phyloP scores from a whole-genome alignment of 2,888 invertebrate species.

The Diarsia mendica region DNA sequence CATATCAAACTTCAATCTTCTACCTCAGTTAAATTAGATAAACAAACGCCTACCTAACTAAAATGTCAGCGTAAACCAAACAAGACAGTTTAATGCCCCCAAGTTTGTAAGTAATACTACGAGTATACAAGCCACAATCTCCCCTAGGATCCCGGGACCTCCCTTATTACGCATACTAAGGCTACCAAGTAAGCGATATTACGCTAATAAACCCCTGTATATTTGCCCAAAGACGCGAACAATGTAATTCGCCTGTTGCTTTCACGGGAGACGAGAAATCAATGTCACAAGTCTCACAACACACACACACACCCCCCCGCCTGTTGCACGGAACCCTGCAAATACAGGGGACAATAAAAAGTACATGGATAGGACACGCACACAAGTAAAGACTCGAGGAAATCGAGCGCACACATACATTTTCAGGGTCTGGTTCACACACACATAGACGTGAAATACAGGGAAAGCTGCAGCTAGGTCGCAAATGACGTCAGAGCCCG shows the following conservation, averaged over 20 bases:
- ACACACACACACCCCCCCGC: slow-evolving; percentile 73
- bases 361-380: slow-evolving; percentile 58
- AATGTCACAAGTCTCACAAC: slow-evolving; percentile 75
- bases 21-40: slow-evolving; percentile 6
- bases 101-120: slow-evolving; percentile 38
- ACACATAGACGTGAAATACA: slow-evolving; percentile 71
- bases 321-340: slow-evolving; percentile 78
- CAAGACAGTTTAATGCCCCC: slow-evolving; percentile 45
- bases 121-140: slow-evolving; percentile 18
- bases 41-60: slow-evolving; percentile 7
- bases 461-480: slow-evolving; percentile 90
- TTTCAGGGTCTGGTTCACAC: slow-evolving; percentile 89
- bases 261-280: slow-evolving; percentile 80
- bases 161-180: slow-evolving; percentile 47
- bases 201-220: slow-evolving; percentile 61
- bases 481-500: slow-evolving; percentile 90
- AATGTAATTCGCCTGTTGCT: slow-evolving; percentile 81
- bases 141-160: slow-evolving; percentile 13
- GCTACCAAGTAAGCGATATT: slow-evolving; percentile 57
- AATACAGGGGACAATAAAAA: slow-evolving; percentile 60
- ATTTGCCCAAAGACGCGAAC: slow-evolving; percentile 60
- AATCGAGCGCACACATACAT: slow-evolving; percentile 71
- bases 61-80: slow-evolving; percentile 23
- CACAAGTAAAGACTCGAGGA: slow-evolving; percentile 54
- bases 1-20: neutral